These are phyloP conservation scores for Thalassoma bifasciatum DNA, from an alignment of 2,113 vertebrate species.

Conservation along the genomic window DNA sequence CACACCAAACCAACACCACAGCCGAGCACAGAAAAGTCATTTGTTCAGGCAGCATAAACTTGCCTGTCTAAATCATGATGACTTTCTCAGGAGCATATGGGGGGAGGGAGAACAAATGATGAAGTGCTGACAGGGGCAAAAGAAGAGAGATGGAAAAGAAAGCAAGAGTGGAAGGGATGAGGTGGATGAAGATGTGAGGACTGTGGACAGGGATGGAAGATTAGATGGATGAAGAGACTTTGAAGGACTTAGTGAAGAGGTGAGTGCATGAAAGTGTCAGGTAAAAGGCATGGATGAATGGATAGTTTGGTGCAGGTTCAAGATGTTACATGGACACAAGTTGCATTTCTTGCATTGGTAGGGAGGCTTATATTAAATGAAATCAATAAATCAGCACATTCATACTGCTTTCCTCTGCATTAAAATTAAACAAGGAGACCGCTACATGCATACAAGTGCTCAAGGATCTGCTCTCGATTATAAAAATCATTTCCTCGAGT, in stretches of 20 bases:
- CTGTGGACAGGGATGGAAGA: neutral
- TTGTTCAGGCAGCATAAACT: conserved; percentile 63
- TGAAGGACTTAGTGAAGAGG: conserved; percentile 26
- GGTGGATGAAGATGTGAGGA: conserved; percentile 50
- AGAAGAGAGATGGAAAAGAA: conserved; percentile 14
- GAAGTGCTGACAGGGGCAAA: conserved; percentile 12
- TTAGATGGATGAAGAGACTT: conserved; percentile 42
- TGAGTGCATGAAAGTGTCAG: conserved; percentile 51
- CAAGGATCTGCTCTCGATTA: conserved; percentile 39
- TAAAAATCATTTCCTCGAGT: conserved; percentile 35
- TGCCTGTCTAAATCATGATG: conserved; percentile 56
- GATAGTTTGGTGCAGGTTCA: conserved; percentile 16
- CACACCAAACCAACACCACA: conserved; percentile 18
- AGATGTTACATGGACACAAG: neutral
- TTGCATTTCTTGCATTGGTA: neutral
- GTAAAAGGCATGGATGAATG: conserved; percentile 21
- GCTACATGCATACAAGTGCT: conserved; percentile 9
- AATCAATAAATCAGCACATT: neutral
- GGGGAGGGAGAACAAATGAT: conserved; percentile 28
- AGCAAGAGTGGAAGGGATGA: conserved; percentile 11
- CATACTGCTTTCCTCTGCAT: neutral
- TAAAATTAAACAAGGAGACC: neutral
- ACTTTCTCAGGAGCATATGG: conserved; percentile 69
- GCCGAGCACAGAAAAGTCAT: conserved; percentile 50
- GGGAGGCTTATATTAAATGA: neutral